phyloP scores from a whole-genome alignment of 1,140 invertebrate species.

The Hormaphis cornu region DNA sequence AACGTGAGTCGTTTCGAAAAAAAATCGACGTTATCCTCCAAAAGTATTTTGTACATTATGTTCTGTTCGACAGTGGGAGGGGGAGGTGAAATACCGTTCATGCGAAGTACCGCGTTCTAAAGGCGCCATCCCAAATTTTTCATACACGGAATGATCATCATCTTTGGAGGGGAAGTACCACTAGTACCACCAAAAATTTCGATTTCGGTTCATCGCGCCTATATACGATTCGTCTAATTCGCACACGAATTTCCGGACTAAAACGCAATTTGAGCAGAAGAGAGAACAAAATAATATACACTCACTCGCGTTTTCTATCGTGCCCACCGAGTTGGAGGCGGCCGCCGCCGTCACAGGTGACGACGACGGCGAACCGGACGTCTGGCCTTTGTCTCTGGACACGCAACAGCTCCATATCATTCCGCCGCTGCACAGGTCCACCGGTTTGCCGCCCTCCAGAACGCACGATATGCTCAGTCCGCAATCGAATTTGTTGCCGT shows the following conservation, averaged over 20 bases:
- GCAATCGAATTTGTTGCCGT: slow-evolving; percentile 78
- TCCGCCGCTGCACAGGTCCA: slow-evolving; percentile 86
- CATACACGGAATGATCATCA: too few species aligned
- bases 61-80: too few species aligned
- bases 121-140: too few species aligned
- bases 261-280: not conserved
- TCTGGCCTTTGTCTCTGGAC: slow-evolving; percentile 52
- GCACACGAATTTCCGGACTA: not conserved
- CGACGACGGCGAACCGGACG: slow-evolving; percentile 4
- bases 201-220: too few species aligned
- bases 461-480: slow-evolving; percentile 83
- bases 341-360: slow-evolving; percentile 43
- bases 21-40: too few species aligned
- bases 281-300: slow-evolving; percentile 39
- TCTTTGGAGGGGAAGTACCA: too few species aligned
- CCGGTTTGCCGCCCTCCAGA: slow-evolving; percentile 69
- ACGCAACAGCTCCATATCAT: slow-evolving; percentile 90
- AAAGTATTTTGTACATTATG: too few species aligned
- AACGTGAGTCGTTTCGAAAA: too few species aligned
- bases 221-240: not conserved
- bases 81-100: too few species aligned
- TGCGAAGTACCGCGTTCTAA: too few species aligned
- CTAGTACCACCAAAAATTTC: too few species aligned
- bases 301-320: slow-evolving; percentile 77
- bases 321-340: slow-evolving; percentile 44